These are phyloP conservation scores for Crematogaster levior DNA, from an alignment of 2,888 invertebrate species.

Conservation along the genomic window DNA sequence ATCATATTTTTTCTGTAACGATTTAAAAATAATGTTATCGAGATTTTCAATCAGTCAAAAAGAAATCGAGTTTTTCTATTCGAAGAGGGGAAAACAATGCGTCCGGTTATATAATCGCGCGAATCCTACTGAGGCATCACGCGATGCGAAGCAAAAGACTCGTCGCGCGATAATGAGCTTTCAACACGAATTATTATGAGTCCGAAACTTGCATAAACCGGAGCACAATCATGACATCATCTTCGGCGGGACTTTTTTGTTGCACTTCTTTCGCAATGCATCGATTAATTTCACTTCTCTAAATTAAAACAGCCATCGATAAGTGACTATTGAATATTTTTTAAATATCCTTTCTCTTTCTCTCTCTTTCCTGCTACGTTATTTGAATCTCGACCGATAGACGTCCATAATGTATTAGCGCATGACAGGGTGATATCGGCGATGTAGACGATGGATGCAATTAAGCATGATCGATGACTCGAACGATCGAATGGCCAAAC, in stretches of 20 bases:
- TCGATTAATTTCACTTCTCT: conserved; percentile 46
- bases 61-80: neutral
- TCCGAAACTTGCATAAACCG: conserved; percentile 21
- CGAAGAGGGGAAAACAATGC: neutral
- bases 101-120: neutral
- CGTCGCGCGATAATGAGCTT: neutral
- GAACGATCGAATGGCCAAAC: conserved; percentile 57
- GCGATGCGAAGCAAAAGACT: neutral
- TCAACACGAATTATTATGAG: conserved; percentile 16
- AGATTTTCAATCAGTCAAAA: neutral
- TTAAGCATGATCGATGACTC: conserved; percentile 68
- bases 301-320: conserved; percentile 31
- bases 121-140: neutral
- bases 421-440: conserved; percentile 51
- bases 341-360: neutral
- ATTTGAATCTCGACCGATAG: conserved; percentile 31
- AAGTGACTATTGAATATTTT: conserved; percentile 30
- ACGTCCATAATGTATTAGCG: conserved; percentile 39
- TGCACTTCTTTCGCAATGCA: conserved; percentile 28
- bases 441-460: conserved; percentile 56
- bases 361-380: neutral
- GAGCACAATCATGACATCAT: conserved; percentile 25
- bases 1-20: neutral
- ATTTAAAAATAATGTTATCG: neutral
- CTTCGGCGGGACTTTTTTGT: conserved; percentile 7